phyloP scores from a whole-genome alignment of 92 coral and sea anemone species.

The Epizoanthus scotinus region DNA sequence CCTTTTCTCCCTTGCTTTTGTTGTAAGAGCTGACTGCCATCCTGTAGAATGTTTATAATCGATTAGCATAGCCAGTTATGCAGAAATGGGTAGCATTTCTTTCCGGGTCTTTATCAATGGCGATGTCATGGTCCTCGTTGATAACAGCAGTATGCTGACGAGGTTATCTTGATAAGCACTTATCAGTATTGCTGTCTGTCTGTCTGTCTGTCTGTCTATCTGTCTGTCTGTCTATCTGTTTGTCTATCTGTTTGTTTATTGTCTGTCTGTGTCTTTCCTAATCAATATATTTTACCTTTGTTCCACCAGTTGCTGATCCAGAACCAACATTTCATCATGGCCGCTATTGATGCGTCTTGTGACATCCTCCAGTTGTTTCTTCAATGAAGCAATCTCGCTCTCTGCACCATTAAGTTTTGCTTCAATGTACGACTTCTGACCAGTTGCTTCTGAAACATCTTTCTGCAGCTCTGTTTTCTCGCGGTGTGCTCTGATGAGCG shows the following conservation, averaged over 20 bases:
- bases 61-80: too few species aligned
- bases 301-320: constrained; percentile 82
- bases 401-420: constrained; percentile 56
- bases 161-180: too few species aligned
- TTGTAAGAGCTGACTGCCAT: constrained; percentile 54
- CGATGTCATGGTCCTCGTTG: too few species aligned
- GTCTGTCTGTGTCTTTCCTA: constrained; percentile 1
- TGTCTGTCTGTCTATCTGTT: neutral
- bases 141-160: too few species aligned
- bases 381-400: constrained; percentile 62
- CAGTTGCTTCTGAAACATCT: constrained; percentile 57
- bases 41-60: constrained; percentile 16
- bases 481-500: constrained; percentile 58
- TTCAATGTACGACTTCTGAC: constrained; percentile 58
- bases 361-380: constrained; percentile 67
- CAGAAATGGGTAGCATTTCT: too few species aligned
- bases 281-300: constrained; percentile 23
- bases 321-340: constrained; percentile 66
- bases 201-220: neutral
- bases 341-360: constrained; percentile 57
- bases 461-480: constrained; percentile 75
- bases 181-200: too few species aligned
- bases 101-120: too few species aligned
- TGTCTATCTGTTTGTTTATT: neutral
- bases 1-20: constrained; percentile 68